Evolutionary conservation across 2,797 vertebrate species (phyloP).

Genomic region (Falco biarmicus): DNA sequence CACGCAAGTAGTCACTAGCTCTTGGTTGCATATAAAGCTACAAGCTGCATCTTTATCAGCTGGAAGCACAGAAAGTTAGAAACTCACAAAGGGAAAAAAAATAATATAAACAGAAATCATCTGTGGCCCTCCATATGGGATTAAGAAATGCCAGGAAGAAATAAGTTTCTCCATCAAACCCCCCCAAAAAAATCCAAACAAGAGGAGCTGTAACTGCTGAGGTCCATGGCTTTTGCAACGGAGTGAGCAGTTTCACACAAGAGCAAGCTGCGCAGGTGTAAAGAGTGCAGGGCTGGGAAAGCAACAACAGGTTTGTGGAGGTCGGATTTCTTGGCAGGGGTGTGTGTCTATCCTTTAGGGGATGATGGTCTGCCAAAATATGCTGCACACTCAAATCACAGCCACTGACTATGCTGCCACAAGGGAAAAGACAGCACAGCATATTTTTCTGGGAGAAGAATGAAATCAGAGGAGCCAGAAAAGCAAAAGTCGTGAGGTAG

Average conservation of each 20-base stretch:
- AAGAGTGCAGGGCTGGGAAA: not conserved
- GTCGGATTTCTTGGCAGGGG: not conserved
- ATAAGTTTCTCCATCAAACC: not conserved
- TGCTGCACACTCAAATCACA: not conserved
- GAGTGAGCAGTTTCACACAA: not conserved
- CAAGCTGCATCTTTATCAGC: not conserved
- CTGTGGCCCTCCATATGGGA: not conserved
- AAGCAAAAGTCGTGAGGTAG: not conserved
- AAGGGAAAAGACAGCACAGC: not conserved
- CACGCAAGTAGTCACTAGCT: not conserved
- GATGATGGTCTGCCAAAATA: not conserved
- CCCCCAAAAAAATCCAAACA: not conserved
- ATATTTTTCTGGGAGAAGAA: not conserved
- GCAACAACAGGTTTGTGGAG: not conserved
- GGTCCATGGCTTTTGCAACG: fast-evolving
- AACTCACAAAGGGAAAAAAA: not conserved
- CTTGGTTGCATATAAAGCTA: not conserved
- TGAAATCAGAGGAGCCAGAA: slow-evolving; percentile 4
- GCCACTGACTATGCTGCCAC: not conserved
- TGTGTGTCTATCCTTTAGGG: not conserved
- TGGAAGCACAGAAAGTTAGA: not conserved
- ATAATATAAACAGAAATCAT: not conserved
- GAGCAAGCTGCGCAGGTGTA: not conserved
- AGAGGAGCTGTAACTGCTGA: not conserved
- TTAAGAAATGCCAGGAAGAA: not conserved